Evolutionary conservation across 2,113 vertebrate species (phyloP), one percentile per base, ranked within the genome.

Genomic region (Zapornia atra): DNA sequence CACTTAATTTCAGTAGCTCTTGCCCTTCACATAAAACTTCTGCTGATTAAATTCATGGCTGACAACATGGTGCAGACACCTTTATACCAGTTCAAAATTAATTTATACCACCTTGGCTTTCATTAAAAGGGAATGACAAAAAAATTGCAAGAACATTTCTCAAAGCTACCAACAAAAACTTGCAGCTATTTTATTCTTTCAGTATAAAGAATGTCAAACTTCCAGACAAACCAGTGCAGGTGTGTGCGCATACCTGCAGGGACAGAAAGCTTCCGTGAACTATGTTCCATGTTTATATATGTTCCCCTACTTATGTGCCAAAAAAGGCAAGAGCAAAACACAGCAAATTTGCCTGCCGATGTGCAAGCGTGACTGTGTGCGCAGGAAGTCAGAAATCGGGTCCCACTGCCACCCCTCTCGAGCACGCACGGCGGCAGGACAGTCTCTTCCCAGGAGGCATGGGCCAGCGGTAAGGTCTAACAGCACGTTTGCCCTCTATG

Each of bases 391-490:
- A 70, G 44, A 44, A 21, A 51, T 21, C 0, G 0, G 1, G 7
- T 44, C 66, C 78, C 59, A 42, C 40, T 60, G 25, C 31, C 61
- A 56, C 14, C 48, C 54, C 38, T n/a, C 57, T 42, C 56, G 22
- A 46, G 53, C 34, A 46, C 1, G 0, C 0, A 1, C 0, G 51
- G 40, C 2, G 4, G n/a, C 48, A 68, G 28, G 69, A 51, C 33
- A 19, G 44, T 16, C 33, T 28, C 53, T 69, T 76, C 59, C 53
- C 33, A 64, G 29, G 63, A 72, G 44, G 29, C 48, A 59, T 8
- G 16, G 46, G 50, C 38, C 17, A 50, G 36, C 0, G 0, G 17
- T 26, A 44, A 63, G 60, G 71, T 33, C 65, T 19, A n/a, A 50
- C 0, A 3, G 46, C 31, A 40, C 1, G 0, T 50, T 61, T 72